Conservation (phyloP, 2,797 vertebrate genomes). For the Carapus acus region DNA sequence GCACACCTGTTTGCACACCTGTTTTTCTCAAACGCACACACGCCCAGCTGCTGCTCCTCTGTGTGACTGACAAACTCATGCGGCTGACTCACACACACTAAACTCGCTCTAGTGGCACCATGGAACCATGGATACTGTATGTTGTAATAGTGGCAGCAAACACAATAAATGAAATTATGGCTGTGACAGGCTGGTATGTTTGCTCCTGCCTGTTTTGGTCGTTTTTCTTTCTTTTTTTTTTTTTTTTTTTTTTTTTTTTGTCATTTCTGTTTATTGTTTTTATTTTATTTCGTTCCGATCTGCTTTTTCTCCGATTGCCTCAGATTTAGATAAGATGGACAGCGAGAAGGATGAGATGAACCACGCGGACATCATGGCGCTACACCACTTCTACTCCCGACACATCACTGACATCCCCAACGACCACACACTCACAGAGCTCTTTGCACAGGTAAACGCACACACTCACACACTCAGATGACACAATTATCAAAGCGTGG, state of each 20-base stretch:
- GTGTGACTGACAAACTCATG: conserved; percentile 39
- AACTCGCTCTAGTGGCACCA: neutral
- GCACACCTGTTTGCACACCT: conserved; percentile 50
- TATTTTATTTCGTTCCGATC: neutral
- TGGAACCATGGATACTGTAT: neutral
- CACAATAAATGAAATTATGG: too few species aligned
- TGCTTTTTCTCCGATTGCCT: neutral
- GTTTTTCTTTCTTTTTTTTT: neutral
- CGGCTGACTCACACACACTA: neutral
- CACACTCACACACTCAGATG: neutral
- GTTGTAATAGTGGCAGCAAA: neutral
- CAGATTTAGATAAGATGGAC: conserved; percentile 95
- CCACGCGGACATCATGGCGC: conserved; percentile 85
- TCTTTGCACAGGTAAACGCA: conserved; percentile 89
- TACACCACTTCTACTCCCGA: conserved; percentile 92
- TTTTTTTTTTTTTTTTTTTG: too few species aligned
- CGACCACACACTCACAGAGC: conserved; percentile 78
- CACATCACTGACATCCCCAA: conserved; percentile 84
- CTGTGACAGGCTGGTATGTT: neutral
- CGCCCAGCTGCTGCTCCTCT: conserved; percentile 36
- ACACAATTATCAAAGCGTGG: neutral
- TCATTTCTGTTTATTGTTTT: too few species aligned
- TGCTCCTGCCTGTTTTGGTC: neutral
- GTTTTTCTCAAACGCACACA: conserved; percentile 32
- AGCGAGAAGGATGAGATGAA: conserved; percentile 94